Evolutionary conservation across 2,888 invertebrate genomes (phyloP).

Genomic region (Eubasilissa splendida): DNA sequence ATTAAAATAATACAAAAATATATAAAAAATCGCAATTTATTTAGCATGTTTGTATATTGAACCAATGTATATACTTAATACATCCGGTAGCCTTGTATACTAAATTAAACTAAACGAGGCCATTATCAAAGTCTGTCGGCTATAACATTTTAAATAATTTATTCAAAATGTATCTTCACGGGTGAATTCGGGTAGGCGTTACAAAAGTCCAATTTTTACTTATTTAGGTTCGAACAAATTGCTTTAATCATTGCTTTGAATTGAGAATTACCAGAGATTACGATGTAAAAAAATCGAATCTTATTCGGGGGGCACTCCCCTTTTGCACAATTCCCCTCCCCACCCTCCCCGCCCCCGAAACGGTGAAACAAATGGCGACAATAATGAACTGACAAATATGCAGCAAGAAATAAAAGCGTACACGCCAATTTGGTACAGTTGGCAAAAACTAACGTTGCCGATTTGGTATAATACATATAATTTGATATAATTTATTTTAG

Average conservation of each 20-base stretch:
- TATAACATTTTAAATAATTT: too few relatives aligned
- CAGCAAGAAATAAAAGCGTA: constrained; percentile 52
- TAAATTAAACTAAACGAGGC: too few relatives aligned
- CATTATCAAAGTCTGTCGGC: too few relatives aligned
- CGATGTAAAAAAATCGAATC: constrained; percentile 44
- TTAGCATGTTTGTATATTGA: too few relatives aligned
- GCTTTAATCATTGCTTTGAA: constrained; percentile 47
- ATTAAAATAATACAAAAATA: too few relatives aligned
- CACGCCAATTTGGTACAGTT: constrained; percentile 48
- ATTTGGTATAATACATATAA: background rate
- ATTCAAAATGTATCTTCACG: background rate
- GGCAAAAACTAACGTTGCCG: background rate
- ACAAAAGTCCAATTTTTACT: background rate
- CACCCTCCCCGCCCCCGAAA: constrained; percentile 9
- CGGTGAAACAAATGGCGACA: constrained; percentile 48
- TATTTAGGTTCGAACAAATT: constrained; percentile 2
- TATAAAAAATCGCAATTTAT: too few relatives aligned
- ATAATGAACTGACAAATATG: constrained; percentile 57
- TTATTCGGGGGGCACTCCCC: constrained; percentile 43
- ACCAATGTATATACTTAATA: too few relatives aligned
- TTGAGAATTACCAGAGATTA: constrained; percentile 50
- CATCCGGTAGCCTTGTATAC: too few relatives aligned
- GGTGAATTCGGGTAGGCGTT: constrained; percentile 1
- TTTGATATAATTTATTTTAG: too few relatives aligned
- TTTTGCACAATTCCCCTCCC: constrained; percentile 13